Base-by-base conservation (phyloP, 2,888 invertebrate species). In the Cyrtodaria siliqua region DNA sequence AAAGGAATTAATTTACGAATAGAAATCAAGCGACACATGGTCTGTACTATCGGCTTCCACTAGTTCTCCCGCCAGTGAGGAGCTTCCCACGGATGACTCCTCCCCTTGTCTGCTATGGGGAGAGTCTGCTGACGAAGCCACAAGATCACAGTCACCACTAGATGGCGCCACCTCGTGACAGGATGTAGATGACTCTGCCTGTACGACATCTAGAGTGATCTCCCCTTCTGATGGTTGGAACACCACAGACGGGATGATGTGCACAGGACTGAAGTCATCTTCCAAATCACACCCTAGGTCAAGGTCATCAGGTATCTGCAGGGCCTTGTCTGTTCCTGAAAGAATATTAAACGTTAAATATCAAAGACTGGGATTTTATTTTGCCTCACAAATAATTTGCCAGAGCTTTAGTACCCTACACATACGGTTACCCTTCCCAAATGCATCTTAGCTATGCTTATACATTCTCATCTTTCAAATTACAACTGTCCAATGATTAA, bases 301-400 rank as follows among this genome's bases (percentile, higher is more conserved):
- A 57, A 78, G 49, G 52, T 78, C 75, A 26, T 78, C 81, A 12
- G 77, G 75, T 23, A 81, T 81, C 56, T 69, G 59, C 2, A 80
- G 44, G 29, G 59, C 60, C 40, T 52, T 59, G 26, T 73, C 80
- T 12, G 76, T 80, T 4, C 76, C 80, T 80, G 53, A n/a, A n/a
- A n/a, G n/a, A n/a, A n/a, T n/a, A n/a, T n/a, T n/a, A n/a, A n/a
- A n/a, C n/a, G n/a, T n/a, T n/a, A n/a, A n/a, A n/a, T n/a, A n/a
- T n/a, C n/a, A n/a, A n/a, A n/a, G n/a, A n/a, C n/a, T n/a, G n/a
- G n/a, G n/a, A n/a, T n/a, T n/a, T n/a, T n/a, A n/a, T n/a, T n/a
- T n/a, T n/a, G n/a, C n/a, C n/a, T n/a, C n/a, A n/a, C n/a, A n/a
- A n/a, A n/a, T n/a, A n/a, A n/a, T n/a, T n/a, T n/a, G n/a, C n/a